These are phyloP conservation scores for Oeneis ivallda DNA, from an alignment of 2,888 invertebrate genomes.

Conservation along the genomic window DNA sequence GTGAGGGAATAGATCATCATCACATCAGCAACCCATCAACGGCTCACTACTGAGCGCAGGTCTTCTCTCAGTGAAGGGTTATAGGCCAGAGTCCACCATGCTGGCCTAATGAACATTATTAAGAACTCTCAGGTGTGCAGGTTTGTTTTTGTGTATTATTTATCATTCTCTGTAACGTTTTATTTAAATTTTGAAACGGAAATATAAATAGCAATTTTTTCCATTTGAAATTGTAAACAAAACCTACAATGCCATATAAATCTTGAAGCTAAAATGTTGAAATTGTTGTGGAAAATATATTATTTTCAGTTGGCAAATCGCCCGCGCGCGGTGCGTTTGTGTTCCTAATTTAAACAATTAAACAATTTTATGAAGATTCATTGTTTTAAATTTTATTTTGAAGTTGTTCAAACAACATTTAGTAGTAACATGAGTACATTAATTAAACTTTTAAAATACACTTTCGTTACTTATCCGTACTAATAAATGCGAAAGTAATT, in stretches of 20 bases:
- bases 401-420: constrained; percentile 1
- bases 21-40: too few species aligned
- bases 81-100: too few species aligned
- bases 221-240: constrained; percentile 13
- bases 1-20: too few species aligned
- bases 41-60: too few species aligned
- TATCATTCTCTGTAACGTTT: neutral
- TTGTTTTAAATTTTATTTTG: constrained; percentile 12
- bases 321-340: constrained; percentile 22
- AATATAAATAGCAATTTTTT: constrained; percentile 6
- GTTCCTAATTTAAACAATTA: constrained; percentile 25
- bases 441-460: neutral
- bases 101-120: too few species aligned
- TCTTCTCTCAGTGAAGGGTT: too few species aligned
- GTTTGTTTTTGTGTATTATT: too few species aligned
- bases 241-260: constrained; percentile 14
- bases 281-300: constrained; percentile 20
- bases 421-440: neutral
- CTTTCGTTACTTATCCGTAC: too few species aligned
- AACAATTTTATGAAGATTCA: constrained; percentile 24
- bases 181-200: neutral
- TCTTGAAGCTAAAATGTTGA: constrained; percentile 14
- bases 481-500: too few species aligned
- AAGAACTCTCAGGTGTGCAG: too few species aligned
- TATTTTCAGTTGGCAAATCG: constrained; percentile 24